Base-by-base conservation (phyloP, 64 coral and sea anemone genomes). In the Montipora efflorescens region DNA sequence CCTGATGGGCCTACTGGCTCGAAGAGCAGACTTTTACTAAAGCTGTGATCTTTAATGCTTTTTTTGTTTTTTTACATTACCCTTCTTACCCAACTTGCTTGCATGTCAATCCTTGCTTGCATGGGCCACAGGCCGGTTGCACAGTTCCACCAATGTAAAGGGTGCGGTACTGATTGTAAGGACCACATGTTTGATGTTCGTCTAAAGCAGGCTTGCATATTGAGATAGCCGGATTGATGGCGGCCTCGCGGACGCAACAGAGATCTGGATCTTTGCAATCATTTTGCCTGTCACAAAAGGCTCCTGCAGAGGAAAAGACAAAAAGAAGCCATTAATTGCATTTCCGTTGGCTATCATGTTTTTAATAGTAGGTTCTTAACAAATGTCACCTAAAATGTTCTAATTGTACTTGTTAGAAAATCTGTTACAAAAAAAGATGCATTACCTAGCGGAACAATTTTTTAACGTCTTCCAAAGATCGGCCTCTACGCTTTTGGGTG, bases 131-230 rank as follows among this genome's bases (percentile, higher is more conserved):
- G 5, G 98, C 92, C 5, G 98, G 95, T 72, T 99, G 98, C 53
- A 99, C 98, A 62, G 98, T 99, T 47, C 98, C 98, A 15, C 98
- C 98, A 14, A 96, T 91, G 88, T 99, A 99, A 3, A 99, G 86
- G 7, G 98, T 96, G 62, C 98, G 81, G 86, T 99, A 99, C 89
- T 99, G 98, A 77, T 99, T 99, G 71, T 96, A 99, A 12, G 98
- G 98, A 49, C 98, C 98, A 87, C 98, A 99, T 4, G 98, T 99
- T 57, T 99, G 98, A 79, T 99, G 98, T 64, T 99, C 98, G 49
- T 99, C 98, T 18, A 99, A 67, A 5, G 92, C 98, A 48, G 98
- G 95, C 62, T 99, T 99, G 83, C 98, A 99, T 18, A 99, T 96
- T 47, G 98, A 99, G 36, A 99, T 99, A 14, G 89, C 92, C 2